phyloP scores from a whole-genome alignment of 53 echinoderm and acorn worm genomes.

The Paracentrotus lividus region DNA sequence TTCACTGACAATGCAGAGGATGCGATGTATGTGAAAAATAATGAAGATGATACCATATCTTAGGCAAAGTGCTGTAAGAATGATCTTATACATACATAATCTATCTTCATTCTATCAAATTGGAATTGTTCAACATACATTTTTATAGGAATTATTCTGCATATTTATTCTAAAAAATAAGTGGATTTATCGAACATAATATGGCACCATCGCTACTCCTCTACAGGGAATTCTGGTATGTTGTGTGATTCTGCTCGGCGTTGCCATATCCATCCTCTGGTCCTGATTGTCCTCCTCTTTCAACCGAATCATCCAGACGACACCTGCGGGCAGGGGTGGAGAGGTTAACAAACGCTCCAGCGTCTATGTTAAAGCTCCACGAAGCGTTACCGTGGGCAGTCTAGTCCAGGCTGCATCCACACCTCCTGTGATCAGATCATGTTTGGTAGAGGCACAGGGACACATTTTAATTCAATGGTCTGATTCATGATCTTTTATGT shows the following conservation, averaged over 20 bases:
- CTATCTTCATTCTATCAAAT: too few relatives aligned
- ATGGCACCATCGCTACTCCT: not conserved
- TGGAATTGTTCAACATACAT: too few relatives aligned
- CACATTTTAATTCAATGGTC: conserved; percentile 47
- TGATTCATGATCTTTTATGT: not conserved
- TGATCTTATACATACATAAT: too few relatives aligned
- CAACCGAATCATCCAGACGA: conserved; percentile 83
- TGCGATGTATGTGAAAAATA: too few relatives aligned
- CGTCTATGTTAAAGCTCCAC: conserved; percentile 76
- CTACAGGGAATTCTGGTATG: conserved; percentile 89
- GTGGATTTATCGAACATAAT: too few relatives aligned
- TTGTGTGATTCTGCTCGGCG: conserved; percentile 71
- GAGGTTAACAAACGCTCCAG: conserved; percentile 67
- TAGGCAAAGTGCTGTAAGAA: too few relatives aligned
- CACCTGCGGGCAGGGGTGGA: conserved; percentile 82
- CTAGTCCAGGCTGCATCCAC: conserved; percentile 67
- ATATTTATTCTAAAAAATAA: too few relatives aligned
- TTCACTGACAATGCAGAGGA: too few relatives aligned
- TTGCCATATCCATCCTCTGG: conserved; percentile 79
- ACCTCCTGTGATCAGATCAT: conserved; percentile 77
- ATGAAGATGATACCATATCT: too few relatives aligned
- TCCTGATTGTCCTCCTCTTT: conserved; percentile 83
- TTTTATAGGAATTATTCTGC: too few relatives aligned
- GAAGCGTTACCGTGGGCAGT: conserved; percentile 83
- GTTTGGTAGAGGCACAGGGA: conserved; percentile 75